Conservation (phyloP, 2,888 invertebrate genomes). For the Falcaria lacertinaria region DNA sequence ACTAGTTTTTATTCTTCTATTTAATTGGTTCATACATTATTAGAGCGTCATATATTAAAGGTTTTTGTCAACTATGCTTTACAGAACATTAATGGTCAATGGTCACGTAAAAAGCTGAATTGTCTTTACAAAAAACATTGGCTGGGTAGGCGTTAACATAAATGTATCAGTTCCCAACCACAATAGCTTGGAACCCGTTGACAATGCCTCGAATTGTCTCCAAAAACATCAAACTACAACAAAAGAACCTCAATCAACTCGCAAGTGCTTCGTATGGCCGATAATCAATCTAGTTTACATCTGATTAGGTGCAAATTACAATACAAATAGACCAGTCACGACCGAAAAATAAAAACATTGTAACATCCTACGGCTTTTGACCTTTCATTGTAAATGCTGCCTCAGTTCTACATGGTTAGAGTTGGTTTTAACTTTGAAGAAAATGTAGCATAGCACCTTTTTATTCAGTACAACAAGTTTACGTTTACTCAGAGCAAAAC, state of each 20-base stretch:
- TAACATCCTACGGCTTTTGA: slow-evolving; percentile 11
- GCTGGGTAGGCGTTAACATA: slow-evolving; percentile 30
- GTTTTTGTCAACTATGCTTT: not conserved
- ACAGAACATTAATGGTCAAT: not conserved
- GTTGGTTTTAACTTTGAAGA: slow-evolving; percentile 10
- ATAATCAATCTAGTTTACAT: slow-evolving; percentile 77
- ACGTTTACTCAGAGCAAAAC: slow-evolving; percentile 22
- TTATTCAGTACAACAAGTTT: slow-evolving; percentile 7
- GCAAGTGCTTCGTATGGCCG: slow-evolving; percentile 45
- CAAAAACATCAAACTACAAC: slow-evolving; percentile 40
- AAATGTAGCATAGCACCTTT: slow-evolving; percentile 15
- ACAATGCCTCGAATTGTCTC: slow-evolving; percentile 50
- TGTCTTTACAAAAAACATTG: slow-evolving; percentile 12
- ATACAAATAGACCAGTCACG: slow-evolving; percentile 75
- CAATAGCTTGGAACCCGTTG: slow-evolving; percentile 32
- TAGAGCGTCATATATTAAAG: not conserved
- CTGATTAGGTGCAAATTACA: slow-evolving; percentile 77
- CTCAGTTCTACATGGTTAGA: not conserved
- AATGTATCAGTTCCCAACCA: slow-evolving; percentile 26
- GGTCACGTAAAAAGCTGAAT: not conserved
- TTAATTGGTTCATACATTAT: no score
- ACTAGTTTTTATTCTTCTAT: no score
- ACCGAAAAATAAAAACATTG: slow-evolving; percentile 29
- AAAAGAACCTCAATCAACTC: slow-evolving; percentile 51
- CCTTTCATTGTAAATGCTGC: slow-evolving; percentile 15